Percentiles rank a stretch among this genome's conserved stretches.
These are phyloP conservation scores for Rhea americana DNA, from an alignment of 2,113 vertebrate species.

Conservation along the genomic window DNA sequence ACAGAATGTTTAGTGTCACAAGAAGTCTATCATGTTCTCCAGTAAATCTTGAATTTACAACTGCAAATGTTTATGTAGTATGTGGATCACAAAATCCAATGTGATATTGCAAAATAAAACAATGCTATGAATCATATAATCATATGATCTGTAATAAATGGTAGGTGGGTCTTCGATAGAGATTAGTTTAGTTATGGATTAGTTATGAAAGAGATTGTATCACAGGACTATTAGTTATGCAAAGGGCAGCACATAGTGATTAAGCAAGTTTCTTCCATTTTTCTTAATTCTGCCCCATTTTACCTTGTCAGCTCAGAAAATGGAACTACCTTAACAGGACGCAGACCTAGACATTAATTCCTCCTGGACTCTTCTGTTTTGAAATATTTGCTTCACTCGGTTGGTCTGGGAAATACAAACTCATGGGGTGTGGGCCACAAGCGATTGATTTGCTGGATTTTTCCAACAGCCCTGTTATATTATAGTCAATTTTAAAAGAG, in stretches of 20 bases:
- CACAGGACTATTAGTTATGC: not conserved
- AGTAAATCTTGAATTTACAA: not conserved
- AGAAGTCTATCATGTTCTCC: not conserved
- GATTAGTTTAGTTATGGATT: not conserved
- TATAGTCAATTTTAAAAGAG: not conserved
- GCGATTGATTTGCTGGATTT: not conserved
- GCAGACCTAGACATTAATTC: not conserved
- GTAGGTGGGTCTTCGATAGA: no score
- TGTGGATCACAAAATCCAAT: fast-evolving
- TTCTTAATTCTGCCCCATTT: not conserved
- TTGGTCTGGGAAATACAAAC: not conserved
- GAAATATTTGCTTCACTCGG: not conserved
- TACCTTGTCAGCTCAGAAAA: not conserved
- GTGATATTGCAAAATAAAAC: not conserved
- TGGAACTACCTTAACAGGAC: not conserved
- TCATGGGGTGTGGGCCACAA: not conserved
- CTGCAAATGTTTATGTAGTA: not conserved
- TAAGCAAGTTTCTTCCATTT: not conserved
- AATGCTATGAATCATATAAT: not conserved
- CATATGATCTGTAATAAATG: not conserved
- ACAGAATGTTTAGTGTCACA: not conserved
- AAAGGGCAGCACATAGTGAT: not conserved
- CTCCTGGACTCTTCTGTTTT: not conserved
- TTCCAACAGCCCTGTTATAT: not conserved
- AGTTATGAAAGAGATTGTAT: not conserved